Conservation (phyloP, 2,888 invertebrate species). For the Pristionchus maxplancki region DNA sequence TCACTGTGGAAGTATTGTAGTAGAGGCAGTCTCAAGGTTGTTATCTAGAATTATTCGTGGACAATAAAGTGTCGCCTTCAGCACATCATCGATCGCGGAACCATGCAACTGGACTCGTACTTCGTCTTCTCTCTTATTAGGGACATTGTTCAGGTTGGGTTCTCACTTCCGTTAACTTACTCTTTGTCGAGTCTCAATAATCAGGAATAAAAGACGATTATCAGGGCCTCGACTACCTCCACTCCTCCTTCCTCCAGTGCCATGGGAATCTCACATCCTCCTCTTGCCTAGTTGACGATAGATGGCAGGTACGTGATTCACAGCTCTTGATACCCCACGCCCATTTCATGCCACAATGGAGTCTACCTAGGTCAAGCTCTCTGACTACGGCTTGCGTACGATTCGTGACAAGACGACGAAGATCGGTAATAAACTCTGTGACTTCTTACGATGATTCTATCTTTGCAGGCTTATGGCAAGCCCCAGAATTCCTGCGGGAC, state of each 20-base stretch:
- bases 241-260: conserved; percentile 42
- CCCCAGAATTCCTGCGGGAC: conserved; percentile 46
- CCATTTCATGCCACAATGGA: background rate
- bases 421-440: background rate
- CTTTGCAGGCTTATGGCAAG: conserved; percentile 18
- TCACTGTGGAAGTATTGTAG: conserved; percentile 49
- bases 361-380: conserved; percentile 47
- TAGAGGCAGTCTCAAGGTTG: conserved; percentile 40
- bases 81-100: conserved; percentile 49
- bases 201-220: background rate
- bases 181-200: background rate
- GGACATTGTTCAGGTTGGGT: conserved; percentile 47
- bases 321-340: background rate
- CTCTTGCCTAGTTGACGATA: conserved; percentile 40
- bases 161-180: background rate
- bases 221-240: conserved; percentile 47
- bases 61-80: background rate
- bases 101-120: conserved; percentile 52
- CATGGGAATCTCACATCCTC: conserved; percentile 47
- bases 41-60: background rate
- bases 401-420: conserved; percentile 9
- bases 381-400: conserved; percentile 46
- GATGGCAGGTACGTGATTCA: conserved; percentile 52
- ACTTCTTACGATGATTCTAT: background rate
- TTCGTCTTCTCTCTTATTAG: conserved; percentile 52